These are phyloP conservation scores for Bombyx mandarina DNA, from an alignment of 1,140 invertebrate species.

Conservation along the genomic window DNA sequence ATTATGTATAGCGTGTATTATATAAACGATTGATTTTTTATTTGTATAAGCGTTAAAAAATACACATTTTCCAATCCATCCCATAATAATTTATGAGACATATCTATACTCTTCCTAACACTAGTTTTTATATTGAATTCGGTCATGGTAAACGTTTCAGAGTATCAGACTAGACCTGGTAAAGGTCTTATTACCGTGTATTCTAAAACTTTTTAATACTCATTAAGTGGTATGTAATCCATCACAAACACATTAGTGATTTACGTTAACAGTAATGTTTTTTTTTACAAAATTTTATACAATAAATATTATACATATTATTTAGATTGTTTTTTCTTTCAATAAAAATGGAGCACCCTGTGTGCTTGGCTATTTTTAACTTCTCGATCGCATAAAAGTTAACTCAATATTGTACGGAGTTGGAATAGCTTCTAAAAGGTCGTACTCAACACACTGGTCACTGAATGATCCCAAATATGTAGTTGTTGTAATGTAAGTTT, in stretches of 20 bases:
- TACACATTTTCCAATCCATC: background rate
- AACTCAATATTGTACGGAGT: no score
- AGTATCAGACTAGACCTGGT: slow-evolving; percentile 12
- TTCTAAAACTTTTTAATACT: slow-evolving; percentile 29
- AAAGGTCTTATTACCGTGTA: slow-evolving; percentile 8
- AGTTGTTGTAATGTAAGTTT: no score
- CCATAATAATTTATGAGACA: slow-evolving; percentile 22
- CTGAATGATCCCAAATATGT: no score
- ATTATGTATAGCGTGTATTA: slow-evolving; percentile 24
- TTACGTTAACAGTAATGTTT: slow-evolving; percentile 47
- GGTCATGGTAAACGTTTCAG: background rate
- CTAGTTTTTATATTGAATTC: no score
- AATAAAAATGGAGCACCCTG: slow-evolving; percentile 1
- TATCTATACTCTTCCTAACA: slow-evolving; percentile 3
- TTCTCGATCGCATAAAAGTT: no score
- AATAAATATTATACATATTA: slow-evolving; percentile 33
- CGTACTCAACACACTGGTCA: no score
- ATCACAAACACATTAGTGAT: slow-evolving; percentile 60
- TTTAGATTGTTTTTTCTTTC: slow-evolving; percentile 18
- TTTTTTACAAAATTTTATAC: slow-evolving; percentile 55
- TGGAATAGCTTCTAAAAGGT: no score
- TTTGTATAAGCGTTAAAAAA: slow-evolving; percentile 14
- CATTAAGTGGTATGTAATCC: slow-evolving; percentile 41
- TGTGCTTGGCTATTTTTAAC: no score
- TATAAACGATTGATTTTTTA: slow-evolving; percentile 26